Evolutionary conservation across 2,113 vertebrate species (phyloP).

Genomic region (Triplophysa dalaica): DNA sequence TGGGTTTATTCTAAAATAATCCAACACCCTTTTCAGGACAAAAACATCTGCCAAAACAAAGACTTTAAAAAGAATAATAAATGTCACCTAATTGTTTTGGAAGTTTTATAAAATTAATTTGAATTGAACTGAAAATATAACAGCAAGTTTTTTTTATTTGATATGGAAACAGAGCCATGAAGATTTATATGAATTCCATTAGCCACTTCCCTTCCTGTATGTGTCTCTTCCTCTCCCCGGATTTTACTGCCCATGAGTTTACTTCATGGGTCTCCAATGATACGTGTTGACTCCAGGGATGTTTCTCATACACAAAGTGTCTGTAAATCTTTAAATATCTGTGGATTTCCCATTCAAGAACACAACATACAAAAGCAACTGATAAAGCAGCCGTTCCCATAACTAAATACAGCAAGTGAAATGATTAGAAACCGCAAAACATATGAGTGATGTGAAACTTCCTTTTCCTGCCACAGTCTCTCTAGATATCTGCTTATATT

Average conservation of each 20-base stretch:
- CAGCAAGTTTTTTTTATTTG: too few relatives aligned
- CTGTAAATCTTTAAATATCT: neutral
- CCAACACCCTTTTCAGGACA: too few relatives aligned
- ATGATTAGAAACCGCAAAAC: slow-evolving; percentile 20
- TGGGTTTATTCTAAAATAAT: too few relatives aligned
- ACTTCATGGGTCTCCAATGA: neutral
- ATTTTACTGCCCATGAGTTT: neutral
- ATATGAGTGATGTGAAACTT: slow-evolving; percentile 5
- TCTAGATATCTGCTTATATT: neutral
- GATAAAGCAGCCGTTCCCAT: neutral
- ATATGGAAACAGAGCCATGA: neutral
- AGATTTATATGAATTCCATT: neutral
- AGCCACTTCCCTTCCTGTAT: neutral
- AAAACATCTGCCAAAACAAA: too few relatives aligned
- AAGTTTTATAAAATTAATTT: too few relatives aligned
- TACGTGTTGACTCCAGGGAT: neutral
- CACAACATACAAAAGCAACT: neutral
- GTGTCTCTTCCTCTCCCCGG: neutral
- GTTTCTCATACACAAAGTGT: neutral
- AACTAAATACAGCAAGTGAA: neutral
- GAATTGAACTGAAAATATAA: too few relatives aligned
- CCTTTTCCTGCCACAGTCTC: neutral
- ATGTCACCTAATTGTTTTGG: too few relatives aligned
- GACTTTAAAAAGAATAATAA: too few relatives aligned
- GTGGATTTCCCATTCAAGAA: neutral